A percentile compares a stretch with the other conserved stretches of the same genome.
These are phyloP conservation scores for Hylyphantes graminicola DNA, from an alignment of 1,140 invertebrate species.

Conservation along the genomic window DNA sequence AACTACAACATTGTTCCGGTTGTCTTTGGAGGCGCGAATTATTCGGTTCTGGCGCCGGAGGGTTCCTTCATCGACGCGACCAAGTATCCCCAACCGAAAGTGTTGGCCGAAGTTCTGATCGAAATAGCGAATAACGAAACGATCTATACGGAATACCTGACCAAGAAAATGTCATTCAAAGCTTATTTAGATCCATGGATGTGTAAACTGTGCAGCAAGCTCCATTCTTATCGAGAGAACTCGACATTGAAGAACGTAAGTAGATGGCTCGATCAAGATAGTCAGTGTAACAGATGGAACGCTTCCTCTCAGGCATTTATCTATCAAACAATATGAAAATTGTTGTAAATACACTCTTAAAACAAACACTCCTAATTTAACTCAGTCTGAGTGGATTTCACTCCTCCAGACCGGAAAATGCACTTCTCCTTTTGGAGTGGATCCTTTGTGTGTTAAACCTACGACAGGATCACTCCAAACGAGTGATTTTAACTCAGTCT, in stretches of 20 bases:
- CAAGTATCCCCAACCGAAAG: slow-evolving; percentile 70
- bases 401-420: too few relatives aligned
- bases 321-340: too few relatives aligned
- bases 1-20: slow-evolving; percentile 74
- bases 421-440: too few relatives aligned
- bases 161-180: slow-evolving; percentile 63
- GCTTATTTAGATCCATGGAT: slow-evolving; percentile 61
- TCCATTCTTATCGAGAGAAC: slow-evolving; percentile 51
- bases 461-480: too few relatives aligned
- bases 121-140: slow-evolving; percentile 67
- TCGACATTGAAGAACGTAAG: slow-evolving; percentile 20
- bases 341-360: too few relatives aligned
- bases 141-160: slow-evolving; percentile 65
- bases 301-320: not conserved
- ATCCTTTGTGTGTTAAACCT: too few relatives aligned
- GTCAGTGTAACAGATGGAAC: slow-evolving; percentile 55
- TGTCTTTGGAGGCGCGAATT: slow-evolving; percentile 75
- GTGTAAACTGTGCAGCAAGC: slow-evolving; percentile 63
- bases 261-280: slow-evolving; percentile 55
- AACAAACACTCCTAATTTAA: too few relatives aligned
- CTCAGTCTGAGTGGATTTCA: too few relatives aligned
- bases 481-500: too few relatives aligned
- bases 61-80: slow-evolving; percentile 75
- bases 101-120: slow-evolving; percentile 71
- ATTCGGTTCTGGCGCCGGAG: slow-evolving; percentile 73